These are phyloP conservation scores for Toxotes lorentzi DNA, from an alignment of 2,797 vertebrate genomes.

Conservation along the genomic window DNA sequence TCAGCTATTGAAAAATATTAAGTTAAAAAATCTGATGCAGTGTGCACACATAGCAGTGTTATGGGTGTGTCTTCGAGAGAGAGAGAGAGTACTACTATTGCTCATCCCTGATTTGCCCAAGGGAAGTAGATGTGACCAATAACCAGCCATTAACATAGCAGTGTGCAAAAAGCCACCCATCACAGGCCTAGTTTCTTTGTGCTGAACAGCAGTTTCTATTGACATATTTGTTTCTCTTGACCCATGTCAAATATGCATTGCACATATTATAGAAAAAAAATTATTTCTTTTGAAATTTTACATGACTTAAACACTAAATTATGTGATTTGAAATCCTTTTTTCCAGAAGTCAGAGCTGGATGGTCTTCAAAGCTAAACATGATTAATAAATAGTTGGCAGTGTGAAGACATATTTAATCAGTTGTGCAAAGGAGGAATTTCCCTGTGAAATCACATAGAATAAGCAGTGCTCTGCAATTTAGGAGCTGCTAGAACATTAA, in stretches of 20 bases:
- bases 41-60: constrained; percentile 22
- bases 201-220: constrained; percentile 45
- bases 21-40: constrained; percentile 28
- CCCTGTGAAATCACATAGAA: background rate
- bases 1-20: constrained; percentile 15
- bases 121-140: constrained; percentile 65
- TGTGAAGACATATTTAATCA: background rate
- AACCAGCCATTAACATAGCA: constrained; percentile 57
- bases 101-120: constrained; percentile 43
- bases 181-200: constrained; percentile 49
- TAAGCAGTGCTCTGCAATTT: background rate
- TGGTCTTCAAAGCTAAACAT: background rate
- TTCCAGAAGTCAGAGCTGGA: background rate
- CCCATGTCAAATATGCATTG: constrained; percentile 27
- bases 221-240: constrained; percentile 32
- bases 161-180: constrained; percentile 26
- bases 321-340: background rate
- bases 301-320: background rate
- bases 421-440: background rate
- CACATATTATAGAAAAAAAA: constrained; percentile 23
- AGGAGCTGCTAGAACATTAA: background rate
- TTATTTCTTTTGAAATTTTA: background rate
- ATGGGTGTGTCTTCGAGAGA: constrained; percentile 21
- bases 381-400: background rate
- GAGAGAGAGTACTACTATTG: constrained; percentile 11